A percentile compares a stretch with the other conserved stretches of the same genome.
These are phyloP conservation scores for Sebastes steindachneri DNA, from an alignment of 2,797 vertebrate species.

Conservation along the genomic window DNA sequence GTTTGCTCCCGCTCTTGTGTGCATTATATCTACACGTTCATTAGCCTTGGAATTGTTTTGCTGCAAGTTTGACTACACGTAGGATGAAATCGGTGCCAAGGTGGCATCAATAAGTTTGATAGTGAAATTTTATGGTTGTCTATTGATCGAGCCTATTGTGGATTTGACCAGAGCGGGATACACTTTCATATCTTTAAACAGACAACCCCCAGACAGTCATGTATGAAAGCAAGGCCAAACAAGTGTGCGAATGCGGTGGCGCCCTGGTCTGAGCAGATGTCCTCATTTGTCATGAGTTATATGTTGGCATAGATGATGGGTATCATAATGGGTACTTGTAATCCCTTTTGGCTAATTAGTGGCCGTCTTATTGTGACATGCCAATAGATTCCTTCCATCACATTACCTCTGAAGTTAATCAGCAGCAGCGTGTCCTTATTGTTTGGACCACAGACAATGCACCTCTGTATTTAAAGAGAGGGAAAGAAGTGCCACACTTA, in stretches of 20 bases:
- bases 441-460: conserved; percentile 2
- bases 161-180: neutral
- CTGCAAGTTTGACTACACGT: conserved; percentile 12
- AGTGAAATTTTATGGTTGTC: neutral
- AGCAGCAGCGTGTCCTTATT: conserved; percentile 11
- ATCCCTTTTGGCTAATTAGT: conserved; percentile 69
- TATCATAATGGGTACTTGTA: conserved; percentile 56
- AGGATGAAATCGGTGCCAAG: conserved; percentile 18
- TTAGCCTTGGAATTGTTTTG: conserved; percentile 39
- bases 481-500: neutral
- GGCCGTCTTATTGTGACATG: conserved; percentile 39
- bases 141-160: neutral
- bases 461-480: neutral
- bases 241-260: conserved; percentile 18
- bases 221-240: conserved; percentile 36
- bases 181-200: neutral
- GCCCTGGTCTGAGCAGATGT: conserved; percentile 61
- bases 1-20: conserved; percentile 26
- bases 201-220: conserved; percentile 10
- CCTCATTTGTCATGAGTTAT: conserved; percentile 63
- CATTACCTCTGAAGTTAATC: conserved; percentile 39
- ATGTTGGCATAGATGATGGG: conserved; percentile 48
- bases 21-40: conserved; percentile 27
- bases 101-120: conserved; percentile 10
- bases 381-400: conserved; percentile 37